A percentile compares a stretch with the other conserved stretches of the same genome.
Evolutionary conservation across 1,140 invertebrate species (phyloP).

Genomic region (Andrena cerasifolii): DNA sequence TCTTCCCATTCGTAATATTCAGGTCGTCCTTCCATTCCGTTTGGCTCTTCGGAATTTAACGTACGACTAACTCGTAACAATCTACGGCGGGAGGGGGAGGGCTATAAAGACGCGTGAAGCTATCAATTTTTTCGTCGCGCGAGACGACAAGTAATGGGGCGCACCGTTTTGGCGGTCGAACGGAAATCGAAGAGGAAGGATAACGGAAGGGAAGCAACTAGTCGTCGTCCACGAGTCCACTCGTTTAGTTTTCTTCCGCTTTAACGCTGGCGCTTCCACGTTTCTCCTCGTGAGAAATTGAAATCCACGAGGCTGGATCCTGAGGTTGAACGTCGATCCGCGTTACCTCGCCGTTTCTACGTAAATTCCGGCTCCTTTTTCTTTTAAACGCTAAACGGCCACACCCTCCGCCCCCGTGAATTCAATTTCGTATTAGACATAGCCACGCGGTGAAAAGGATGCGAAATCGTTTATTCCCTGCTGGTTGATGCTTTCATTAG

Average conservation of each 20-base stretch:
- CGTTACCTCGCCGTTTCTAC: constrained; percentile 44
- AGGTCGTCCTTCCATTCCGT: constrained; percentile 4
- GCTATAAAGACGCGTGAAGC: constrained; percentile 46
- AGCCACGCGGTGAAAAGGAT: constrained; percentile 32
- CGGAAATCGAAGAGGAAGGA: constrained; percentile 50
- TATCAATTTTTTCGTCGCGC: constrained; percentile 38
- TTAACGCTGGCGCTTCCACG: constrained; percentile 41
- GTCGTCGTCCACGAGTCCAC: constrained; percentile 45
- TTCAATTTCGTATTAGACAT: constrained; percentile 30
- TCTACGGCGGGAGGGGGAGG: background rate
- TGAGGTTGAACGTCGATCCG: constrained; percentile 26
- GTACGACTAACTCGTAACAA: background rate
- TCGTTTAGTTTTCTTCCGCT: constrained; percentile 4
- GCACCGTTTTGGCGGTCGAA: constrained; percentile 24
- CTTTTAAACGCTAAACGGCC: constrained; percentile 53
- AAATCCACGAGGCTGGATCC: constrained; percentile 51
- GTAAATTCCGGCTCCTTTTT: constrained; percentile 54
- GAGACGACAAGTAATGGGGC: constrained; percentile 32
- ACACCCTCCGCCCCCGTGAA: constrained; percentile 26
- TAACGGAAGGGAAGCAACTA: constrained; percentile 58
- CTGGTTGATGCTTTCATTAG: constrained; percentile 48
- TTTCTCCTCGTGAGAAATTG: constrained; percentile 48
- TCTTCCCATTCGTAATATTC: constrained; percentile 33
- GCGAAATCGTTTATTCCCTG: constrained; percentile 47
- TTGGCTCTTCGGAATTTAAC: constrained; percentile 32